These are phyloP conservation scores for Lithobius niger DNA, from an alignment of 1,140 invertebrate species.

Conservation along the genomic window DNA sequence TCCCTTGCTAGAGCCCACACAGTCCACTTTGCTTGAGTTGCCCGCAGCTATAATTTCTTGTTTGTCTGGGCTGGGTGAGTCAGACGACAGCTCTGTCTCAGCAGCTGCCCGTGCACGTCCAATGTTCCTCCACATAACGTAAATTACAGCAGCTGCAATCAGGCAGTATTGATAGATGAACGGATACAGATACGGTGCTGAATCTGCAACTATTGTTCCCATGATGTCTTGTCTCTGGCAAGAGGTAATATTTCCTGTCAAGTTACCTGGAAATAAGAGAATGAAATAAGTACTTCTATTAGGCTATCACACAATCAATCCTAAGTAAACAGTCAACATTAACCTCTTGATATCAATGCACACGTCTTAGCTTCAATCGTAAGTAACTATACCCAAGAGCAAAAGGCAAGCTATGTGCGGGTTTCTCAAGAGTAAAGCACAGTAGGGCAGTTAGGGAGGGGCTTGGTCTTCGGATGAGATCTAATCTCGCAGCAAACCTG, in stretches of 20 bases:
- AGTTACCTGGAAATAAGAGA: not conserved
- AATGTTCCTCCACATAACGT: slow-evolving; percentile 95
- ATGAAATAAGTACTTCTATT: not conserved
- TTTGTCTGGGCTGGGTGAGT: slow-evolving; percentile 40
- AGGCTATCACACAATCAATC: too few relatives aligned
- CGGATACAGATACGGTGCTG: slow-evolving; percentile 83
- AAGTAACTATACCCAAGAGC: too few relatives aligned
- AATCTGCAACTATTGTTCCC: slow-evolving; percentile 80
- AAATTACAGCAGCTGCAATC: slow-evolving; percentile 91
- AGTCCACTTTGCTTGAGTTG: slow-evolving; percentile 62
- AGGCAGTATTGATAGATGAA: slow-evolving; percentile 95
- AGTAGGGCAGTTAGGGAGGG: too few relatives aligned
- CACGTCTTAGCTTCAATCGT: too few relatives aligned
- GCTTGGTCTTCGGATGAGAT: too few relatives aligned
- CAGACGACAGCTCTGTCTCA: slow-evolving; percentile 35
- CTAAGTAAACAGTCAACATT: too few relatives aligned
- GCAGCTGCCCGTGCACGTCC: slow-evolving; percentile 41
- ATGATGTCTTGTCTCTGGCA: slow-evolving; percentile 78
- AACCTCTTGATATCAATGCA: too few relatives aligned
- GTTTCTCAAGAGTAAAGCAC: too few relatives aligned
- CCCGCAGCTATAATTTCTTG: not conserved
- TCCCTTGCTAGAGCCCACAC: slow-evolving; percentile 73
- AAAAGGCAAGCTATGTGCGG: too few relatives aligned
- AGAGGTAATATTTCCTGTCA: slow-evolving; percentile 25
- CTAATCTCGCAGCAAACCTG: too few relatives aligned